A percentile compares a stretch with the other conserved stretches of the same genome.
These are phyloP conservation scores for Epinotia brunnichana DNA, from an alignment of 2,888 invertebrate genomes.

Conservation along the genomic window DNA sequence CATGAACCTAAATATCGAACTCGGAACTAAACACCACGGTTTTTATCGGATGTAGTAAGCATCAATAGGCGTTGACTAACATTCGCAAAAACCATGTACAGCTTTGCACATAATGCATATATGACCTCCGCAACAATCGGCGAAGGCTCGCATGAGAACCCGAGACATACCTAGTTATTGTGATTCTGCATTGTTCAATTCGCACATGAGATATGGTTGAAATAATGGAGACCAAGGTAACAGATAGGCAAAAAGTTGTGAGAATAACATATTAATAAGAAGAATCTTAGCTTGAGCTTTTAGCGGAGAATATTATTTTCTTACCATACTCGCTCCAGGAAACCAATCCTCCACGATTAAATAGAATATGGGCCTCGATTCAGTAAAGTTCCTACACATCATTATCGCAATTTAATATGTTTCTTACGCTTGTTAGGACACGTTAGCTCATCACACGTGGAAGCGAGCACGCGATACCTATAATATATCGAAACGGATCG, in stretches of 20 bases:
- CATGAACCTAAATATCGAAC: constrained; percentile 18
- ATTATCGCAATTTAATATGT: background rate
- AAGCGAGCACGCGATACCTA: background rate
- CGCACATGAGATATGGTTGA: constrained; percentile 24
- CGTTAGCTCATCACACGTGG: background rate
- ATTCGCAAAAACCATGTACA: constrained; percentile 23
- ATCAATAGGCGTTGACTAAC: constrained; percentile 33
- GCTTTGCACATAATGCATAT: constrained; percentile 26
- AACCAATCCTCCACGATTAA: too few species aligned
- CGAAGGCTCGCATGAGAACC: constrained; percentile 41
- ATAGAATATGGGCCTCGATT: background rate
- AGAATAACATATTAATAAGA: too few species aligned
- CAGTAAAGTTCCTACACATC: background rate
- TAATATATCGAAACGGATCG: too few species aligned
- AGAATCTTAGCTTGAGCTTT: too few species aligned
- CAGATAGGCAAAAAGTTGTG: background rate
- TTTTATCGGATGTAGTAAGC: constrained; percentile 32
- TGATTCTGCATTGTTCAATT: constrained; percentile 36
- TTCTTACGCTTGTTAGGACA: background rate
- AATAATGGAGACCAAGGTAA: background rate
- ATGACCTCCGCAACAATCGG: constrained; percentile 30
- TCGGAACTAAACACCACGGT: constrained; percentile 19
- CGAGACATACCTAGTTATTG: constrained; percentile 41
- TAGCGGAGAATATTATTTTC: too few species aligned
- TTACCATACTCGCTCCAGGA: too few species aligned